Percentiles rank a stretch among this genome's conserved stretches.
Evolutionary conservation across 2,797 vertebrate species (phyloP).

Genomic region (Melanogrammus aeglefinus): DNA sequence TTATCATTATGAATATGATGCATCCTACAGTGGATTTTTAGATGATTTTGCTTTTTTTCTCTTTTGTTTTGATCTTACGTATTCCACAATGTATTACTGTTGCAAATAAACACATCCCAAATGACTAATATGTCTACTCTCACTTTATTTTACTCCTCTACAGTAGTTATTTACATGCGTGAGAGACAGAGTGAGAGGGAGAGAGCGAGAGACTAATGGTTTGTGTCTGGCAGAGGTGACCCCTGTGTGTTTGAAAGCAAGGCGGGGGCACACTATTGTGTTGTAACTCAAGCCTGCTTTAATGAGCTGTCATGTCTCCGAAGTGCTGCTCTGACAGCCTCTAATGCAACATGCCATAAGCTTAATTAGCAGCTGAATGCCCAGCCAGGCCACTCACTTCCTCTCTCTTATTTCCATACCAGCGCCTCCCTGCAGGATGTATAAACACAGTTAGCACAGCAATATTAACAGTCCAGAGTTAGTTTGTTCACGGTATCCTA

Average conservation of each 20-base stretch:
- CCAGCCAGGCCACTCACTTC: conserved; percentile 21
- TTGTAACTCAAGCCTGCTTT: conserved; percentile 57
- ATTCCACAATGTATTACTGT: conserved; percentile 96
- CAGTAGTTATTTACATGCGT: conserved; percentile 7
- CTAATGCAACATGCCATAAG: conserved; percentile 48
- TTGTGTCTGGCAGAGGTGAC: conserved; percentile 56
- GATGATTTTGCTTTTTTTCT: conserved; percentile 61
- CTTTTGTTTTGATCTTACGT: conserved; percentile 79
- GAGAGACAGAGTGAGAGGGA: conserved; percentile 21
- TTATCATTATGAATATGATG: conserved; percentile 89
- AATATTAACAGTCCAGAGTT: not conserved
- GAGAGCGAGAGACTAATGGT: conserved; percentile 46
- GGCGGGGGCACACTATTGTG: conserved; percentile 37
- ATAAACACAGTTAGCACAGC: not conserved
- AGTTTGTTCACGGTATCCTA: not conserved
- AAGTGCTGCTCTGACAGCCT: conserved; percentile 28
- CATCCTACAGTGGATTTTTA: conserved; percentile 90
- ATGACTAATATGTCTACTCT: conserved; percentile 55
- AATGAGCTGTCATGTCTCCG: conserved; percentile 55
- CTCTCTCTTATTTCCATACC: not conserved
- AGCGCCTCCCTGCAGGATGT: not conserved
- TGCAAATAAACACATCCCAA: conserved; percentile 96
- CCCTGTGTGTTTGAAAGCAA: conserved; percentile 38
- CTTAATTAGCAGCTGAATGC: conserved; percentile 46
- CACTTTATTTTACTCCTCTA: conserved; percentile 17